These are phyloP conservation scores for Epinephelus fuscoguttatus DNA, from an alignment of 2,113 vertebrate species.

Conservation along the genomic window DNA sequence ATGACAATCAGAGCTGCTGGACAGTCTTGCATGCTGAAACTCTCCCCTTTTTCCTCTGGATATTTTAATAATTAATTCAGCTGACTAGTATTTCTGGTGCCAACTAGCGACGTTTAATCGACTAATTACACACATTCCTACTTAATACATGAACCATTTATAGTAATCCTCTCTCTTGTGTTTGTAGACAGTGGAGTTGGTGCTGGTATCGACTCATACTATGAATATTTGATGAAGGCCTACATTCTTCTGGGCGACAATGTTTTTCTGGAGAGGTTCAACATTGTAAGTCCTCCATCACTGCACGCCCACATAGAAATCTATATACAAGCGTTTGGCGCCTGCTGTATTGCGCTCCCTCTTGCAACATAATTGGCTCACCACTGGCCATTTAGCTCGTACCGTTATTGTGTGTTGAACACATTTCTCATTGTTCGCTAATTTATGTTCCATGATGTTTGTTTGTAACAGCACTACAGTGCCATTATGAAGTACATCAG, in stretches of 20 bases:
- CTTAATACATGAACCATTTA: neutral
- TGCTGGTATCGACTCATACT: constrained; percentile 98
- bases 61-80: too few relatives aligned
- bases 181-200: constrained; percentile 95
- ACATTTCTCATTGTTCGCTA: neutral
- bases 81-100: too few relatives aligned
- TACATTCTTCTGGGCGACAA: constrained; percentile 97
- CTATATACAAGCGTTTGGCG: neutral
- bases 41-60: too few relatives aligned
- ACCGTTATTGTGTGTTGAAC: neutral
- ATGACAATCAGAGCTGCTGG: too few relatives aligned
- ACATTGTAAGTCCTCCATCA: constrained; percentile 87
- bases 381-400: neutral
- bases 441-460: constrained; percentile 27
- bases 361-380: neutral
- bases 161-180: constrained; percentile 19
- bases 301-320: neutral
- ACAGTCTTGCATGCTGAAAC: too few relatives aligned
- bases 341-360: neutral
- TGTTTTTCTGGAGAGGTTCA: constrained; percentile 96
- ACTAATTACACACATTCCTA: too few relatives aligned
- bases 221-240: constrained; percentile 98
- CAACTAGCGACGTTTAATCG: too few relatives aligned
- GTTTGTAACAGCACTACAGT: constrained; percentile 90
- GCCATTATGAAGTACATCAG: constrained; percentile 99